Evolutionary conservation across 2,113 vertebrate species (phyloP), one percentile per base, ranked within the genome.

Genomic region (Xenopus borealis): DNA sequence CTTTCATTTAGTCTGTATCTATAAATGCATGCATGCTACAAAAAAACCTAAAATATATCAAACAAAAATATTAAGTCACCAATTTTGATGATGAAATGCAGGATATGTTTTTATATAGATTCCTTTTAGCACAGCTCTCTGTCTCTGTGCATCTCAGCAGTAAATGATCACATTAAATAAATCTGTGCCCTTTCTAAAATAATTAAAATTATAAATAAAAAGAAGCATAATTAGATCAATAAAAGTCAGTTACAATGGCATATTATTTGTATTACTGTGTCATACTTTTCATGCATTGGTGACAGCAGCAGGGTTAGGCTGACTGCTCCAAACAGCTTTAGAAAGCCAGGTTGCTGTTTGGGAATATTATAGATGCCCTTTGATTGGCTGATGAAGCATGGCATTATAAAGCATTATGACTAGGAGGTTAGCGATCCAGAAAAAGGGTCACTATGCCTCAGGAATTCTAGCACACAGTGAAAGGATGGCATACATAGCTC

Each of bases 361-460:
- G 57, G 72, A 58, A 53, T 66, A n/a, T 53, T 73, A 44, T 47
- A 52, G 65, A 59, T 59, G 18, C 18, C 58, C 17, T 20, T 16
- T 44, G 63, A 66, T 44, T 58, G 62, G 62, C 50, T 73, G 50
- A 76, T 69, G 67, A 77, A 77, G 55, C 66, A 70, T 77, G 69
- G 61, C 30, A 62, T 69, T 70, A 70, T 70, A 64, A 77, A 64
- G 74, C 55, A 30, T 63, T 70, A 68, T 40, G 61, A 70, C 74
- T 70, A 59, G 12, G 50, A 69, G 74, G 68, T 70, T 77, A 70
- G 66, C 13, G 59, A 77, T 77, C 58, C 66, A 63, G 50, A 70
- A 67, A 70, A 70, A 77, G 74, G 74, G 74, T 77, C 74, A 77
- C 59, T 77, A 70, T 33, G 74, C 74, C 66, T 77, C 67, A 77